Evolutionary conservation across 2,113 vertebrate species (phyloP), one percentile per base, ranked within the genome.

Genomic region (Orientallactaga bullata): DNA sequence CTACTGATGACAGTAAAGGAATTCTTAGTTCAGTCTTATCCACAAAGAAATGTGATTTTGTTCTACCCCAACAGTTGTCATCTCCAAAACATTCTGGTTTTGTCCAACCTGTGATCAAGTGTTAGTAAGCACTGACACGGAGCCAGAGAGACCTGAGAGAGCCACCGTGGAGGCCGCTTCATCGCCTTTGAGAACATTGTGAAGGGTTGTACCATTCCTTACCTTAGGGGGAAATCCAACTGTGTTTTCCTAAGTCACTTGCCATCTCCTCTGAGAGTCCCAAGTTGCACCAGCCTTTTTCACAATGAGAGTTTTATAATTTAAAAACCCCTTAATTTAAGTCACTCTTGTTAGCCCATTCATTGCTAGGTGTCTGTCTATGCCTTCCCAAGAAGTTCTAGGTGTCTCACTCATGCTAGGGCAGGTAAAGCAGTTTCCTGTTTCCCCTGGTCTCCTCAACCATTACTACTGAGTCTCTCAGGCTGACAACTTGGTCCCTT

Each of bases 231-330:
- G 8, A 3, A n/a, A 13, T 35, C 63, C 72, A 61, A 60, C 17
- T 63, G 7, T n/a, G 35, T 32, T 85, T 73, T 63, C 60, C 7
- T 30, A 85, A 91, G 17, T 55, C 89, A 73, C 15, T 47, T 76
- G 30, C 51, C 28, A 21, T 83, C 61, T 83, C 72, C 58, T 35
- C 78, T 58, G 37, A 93, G 89, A 89, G 84, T 37, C 47, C 35
- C 5, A 76, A 68, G 37, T 42, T 66, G 60, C 51, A 66, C 37
- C 58, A 77, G 51, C 17, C 28, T 78, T 89, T 85, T 35, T 86
- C 76, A 86, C 93, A 88, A 84, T 71, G 17, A 80, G 55, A 86
- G 30, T 69, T 89, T 60, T 66, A 68, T 69, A n/a, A 68, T 68
- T 55, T 37, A 30, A 3, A 76, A 68, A 72, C 21, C 2, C 12